Evolutionary conservation across 2,888 invertebrate species (phyloP), one percentile per base, ranked within the genome.

Genomic region (Cyrtodaria siliqua): DNA sequence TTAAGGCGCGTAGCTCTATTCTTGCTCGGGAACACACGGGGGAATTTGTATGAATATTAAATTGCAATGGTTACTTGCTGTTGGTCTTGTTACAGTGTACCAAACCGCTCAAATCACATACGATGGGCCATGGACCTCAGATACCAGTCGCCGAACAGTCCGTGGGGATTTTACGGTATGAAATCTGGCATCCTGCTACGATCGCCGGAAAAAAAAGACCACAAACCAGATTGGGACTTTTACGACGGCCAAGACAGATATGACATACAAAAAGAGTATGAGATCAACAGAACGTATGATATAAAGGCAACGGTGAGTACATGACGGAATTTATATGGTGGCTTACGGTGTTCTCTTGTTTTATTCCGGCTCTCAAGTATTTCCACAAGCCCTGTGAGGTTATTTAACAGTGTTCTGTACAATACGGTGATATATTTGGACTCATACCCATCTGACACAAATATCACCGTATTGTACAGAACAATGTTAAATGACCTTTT

Each of bases 41-140:
- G n/a, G n/a, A n/a, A n/a, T n/a, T n/a, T n/a, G n/a, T n/a, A n/a
- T n/a, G n/a, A n/a, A n/a, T n/a, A n/a, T n/a, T n/a, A n/a, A n/a
- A n/a, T n/a, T n/a, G n/a, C n/a, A n/a, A n/a, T n/a, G n/a, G n/a
- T n/a, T n/a, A n/a, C n/a, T n/a, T n/a, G n/a, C n/a, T n/a, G n/a
- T n/a, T n/a, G n/a, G n/a, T n/a, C n/a, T n/a, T 56, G n/a, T 57
- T 53, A 61, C 38, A 87, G 87, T 59, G 55, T 86, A 20, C 71
- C 75, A n/a, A 88, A 88, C 62, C n/a, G 49, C 3, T 85, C 87
- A 1, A 60, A 86, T 29, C 68, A 70, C 14, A 84, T 89, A 16
- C 81, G 89, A n/a, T 89, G 88, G 88, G 85, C 84, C 44, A 55
- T 89, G 26, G 89, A 89, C 68, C 60, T 89, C 16, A 72, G 89